A percentile compares a stretch with the other conserved stretches of the same genome.
These are phyloP conservation scores for Cyclina sinensis DNA, from an alignment of 1,140 invertebrate genomes.

Conservation along the genomic window DNA sequence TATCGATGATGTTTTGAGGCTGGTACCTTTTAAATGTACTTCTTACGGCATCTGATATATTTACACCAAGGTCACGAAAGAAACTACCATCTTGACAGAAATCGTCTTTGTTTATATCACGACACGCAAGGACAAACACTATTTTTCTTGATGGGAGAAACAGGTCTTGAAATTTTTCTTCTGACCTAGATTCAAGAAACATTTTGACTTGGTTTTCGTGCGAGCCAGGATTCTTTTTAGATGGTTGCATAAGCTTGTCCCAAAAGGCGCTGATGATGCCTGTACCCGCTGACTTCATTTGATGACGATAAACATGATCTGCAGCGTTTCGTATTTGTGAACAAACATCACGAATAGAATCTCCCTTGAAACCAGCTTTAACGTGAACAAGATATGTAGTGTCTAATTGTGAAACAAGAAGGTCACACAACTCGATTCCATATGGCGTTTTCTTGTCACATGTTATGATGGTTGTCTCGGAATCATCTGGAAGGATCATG, in stretches of 20 bases:
- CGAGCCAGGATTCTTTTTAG: neutral
- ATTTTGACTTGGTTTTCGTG: neutral
- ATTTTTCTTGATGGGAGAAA: neutral
- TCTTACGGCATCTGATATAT: no score
- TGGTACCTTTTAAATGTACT: no score
- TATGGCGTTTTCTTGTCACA: neutral
- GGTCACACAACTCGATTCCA: neutral
- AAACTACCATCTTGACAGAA: neutral
- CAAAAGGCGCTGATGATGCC: neutral
- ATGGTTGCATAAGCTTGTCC: neutral
- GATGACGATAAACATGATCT: neutral
- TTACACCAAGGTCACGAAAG: no score
- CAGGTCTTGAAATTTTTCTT: neutral
- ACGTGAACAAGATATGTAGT: neutral
- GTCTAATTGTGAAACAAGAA: neutral
- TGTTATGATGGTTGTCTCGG: neutral
- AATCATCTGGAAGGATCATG: neutral
- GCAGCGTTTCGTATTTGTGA: slow-evolving; percentile 9
- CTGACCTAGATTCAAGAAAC: neutral
- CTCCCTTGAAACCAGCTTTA: neutral
- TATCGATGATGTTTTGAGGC: neutral
- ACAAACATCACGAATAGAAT: neutral
- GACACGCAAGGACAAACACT: neutral
- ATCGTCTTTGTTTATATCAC: neutral
- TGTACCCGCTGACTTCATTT: neutral